Conservation (phyloP, 2,888 invertebrate species). For the Dusona sp. region DNA sequence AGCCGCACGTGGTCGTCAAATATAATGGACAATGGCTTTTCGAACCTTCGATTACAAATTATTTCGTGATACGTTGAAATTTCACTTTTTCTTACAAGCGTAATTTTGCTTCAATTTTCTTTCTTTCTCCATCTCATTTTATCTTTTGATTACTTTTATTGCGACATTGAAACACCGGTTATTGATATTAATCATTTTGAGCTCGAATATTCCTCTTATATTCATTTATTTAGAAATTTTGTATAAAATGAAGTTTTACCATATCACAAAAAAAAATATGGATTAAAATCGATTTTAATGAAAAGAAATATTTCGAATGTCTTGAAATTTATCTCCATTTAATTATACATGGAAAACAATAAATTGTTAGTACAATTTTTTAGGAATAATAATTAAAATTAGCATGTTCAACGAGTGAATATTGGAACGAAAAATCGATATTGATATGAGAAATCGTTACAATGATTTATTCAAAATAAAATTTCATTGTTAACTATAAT, state of each 20-base stretch:
- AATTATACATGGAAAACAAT: not conserved
- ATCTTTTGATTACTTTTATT: not conserved
- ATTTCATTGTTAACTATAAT: not conserved
- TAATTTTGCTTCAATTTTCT: not conserved
- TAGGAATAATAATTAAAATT: not conserved
- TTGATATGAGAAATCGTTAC: no score
- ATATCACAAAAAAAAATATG: not conserved
- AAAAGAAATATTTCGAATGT: not conserved
- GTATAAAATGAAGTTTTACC: not conserved
- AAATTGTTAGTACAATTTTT: not conserved
- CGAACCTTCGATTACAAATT: not conserved
- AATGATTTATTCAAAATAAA: not conserved
- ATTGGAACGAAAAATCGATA: no score
- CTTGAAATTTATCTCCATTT: not conserved
- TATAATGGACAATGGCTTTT: not conserved
- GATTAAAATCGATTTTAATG: not conserved
- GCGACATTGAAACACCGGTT: not conserved
- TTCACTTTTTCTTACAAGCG: not conserved
- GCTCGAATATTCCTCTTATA: not conserved
- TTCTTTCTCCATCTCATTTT: not conserved
- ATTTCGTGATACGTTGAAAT: not conserved
- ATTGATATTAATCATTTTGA: not conserved
- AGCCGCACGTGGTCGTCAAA: not conserved
- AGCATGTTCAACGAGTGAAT: not conserved
- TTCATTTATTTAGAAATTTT: not conserved